phyloP scores from a whole-genome alignment of 1,140 invertebrate species.

The Aleiodes sp. region DNA sequence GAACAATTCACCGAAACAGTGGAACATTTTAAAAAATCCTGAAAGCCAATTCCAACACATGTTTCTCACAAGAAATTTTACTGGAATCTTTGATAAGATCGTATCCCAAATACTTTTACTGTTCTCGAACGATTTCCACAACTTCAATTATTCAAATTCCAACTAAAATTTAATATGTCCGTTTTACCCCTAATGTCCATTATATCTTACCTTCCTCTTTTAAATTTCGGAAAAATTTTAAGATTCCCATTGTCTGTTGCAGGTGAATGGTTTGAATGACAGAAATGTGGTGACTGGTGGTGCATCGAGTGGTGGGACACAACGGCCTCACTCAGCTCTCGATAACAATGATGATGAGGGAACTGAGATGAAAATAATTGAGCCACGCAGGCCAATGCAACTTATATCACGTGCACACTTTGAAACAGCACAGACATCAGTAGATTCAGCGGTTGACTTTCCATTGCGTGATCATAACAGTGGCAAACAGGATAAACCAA shows the following conservation, averaged over 20 bases:
- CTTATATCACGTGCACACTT: conserved; percentile 70
- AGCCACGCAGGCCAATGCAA: conserved; percentile 53
- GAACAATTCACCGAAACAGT: too few relatives aligned
- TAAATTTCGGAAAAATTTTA: too few relatives aligned
- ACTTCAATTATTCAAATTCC: too few relatives aligned
- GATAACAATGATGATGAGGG: conserved; percentile 54
- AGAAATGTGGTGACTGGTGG: not conserved
- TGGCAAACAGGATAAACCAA: conserved; percentile 53
- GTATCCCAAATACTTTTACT: too few relatives aligned
- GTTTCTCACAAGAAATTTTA: too few relatives aligned
- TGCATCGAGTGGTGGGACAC: not conserved
- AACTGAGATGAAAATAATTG: conserved; percentile 64
- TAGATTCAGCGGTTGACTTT: conserved; percentile 60
- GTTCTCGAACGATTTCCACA: too few relatives aligned
- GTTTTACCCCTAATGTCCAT: too few relatives aligned
- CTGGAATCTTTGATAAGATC: too few relatives aligned
- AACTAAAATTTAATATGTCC: too few relatives aligned
- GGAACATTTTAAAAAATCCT: too few relatives aligned
- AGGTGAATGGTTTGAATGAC: conserved; percentile 27
- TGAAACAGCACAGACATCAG: conserved; percentile 55
- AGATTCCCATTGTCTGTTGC: not conserved
- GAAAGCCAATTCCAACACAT: too few relatives aligned
- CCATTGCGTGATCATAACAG: conserved; percentile 54
- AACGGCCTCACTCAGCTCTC: conserved; percentile 28
- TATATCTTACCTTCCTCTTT: too few relatives aligned